phyloP scores from a whole-genome alignment of 2,113 vertebrate genomes.

The Uria aalge region DNA sequence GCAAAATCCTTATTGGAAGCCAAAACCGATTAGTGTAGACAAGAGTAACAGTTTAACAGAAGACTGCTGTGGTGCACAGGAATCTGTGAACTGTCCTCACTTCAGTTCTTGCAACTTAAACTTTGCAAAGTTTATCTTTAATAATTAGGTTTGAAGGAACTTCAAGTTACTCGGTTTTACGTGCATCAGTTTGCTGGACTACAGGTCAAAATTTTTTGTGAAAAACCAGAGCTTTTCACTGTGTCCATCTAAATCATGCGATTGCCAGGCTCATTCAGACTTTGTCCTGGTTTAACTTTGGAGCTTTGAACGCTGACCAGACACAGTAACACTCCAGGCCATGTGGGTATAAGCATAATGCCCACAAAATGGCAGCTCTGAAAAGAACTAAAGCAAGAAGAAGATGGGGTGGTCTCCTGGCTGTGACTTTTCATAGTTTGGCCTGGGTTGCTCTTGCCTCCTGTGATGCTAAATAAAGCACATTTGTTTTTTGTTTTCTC shows the following conservation, averaged over 20 bases:
- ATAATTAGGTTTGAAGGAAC: background rate
- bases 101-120: background rate
- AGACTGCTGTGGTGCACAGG: background rate
- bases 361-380: background rate
- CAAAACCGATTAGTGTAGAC: background rate
- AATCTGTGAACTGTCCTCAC: background rate
- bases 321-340: background rate
- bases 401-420: background rate
- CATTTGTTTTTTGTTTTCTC: background rate
- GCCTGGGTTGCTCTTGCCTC: background rate
- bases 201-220: background rate
- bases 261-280: background rate
- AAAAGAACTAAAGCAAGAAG: background rate
- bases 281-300: background rate
- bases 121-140: background rate
- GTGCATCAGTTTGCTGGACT: background rate
- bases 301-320: background rate
- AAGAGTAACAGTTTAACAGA: background rate
- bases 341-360: background rate
- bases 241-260: background rate
- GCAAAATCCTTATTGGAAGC: background rate
- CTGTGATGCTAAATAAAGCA: background rate
- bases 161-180: background rate
- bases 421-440: background rate
- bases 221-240: background rate